phyloP scores from a whole-genome alignment of 2,113 vertebrate genomes.

The Oncorhynchus masou region DNA sequence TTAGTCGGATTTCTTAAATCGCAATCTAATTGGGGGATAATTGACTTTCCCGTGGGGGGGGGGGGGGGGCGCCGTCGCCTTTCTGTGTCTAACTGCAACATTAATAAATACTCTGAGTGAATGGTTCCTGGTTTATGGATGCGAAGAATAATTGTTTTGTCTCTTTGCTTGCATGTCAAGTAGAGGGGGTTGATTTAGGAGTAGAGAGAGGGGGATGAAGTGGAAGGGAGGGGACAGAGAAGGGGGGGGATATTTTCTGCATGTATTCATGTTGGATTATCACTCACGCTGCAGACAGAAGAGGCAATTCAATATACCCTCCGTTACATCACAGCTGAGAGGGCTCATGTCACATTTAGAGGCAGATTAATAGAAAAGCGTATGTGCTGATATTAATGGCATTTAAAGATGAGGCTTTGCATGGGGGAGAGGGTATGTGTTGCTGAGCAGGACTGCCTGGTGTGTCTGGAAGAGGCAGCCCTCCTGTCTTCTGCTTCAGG shows the following conservation, averaged over 20 bases:
- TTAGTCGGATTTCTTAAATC: constrained; percentile 66
- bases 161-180: constrained; percentile 29
- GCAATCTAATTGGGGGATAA: constrained; percentile 73
- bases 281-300: constrained; percentile 46
- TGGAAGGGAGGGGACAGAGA: background rate
- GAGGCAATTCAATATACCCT: constrained; percentile 21
- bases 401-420: background rate
- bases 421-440: background rate
- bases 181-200: constrained; percentile 30
- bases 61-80: constrained; percentile 4
- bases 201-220: constrained; percentile 24
- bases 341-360: constrained; percentile 43
- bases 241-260: constrained; percentile 8
- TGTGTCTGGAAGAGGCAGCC: background rate
- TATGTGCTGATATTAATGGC: constrained; percentile 35
- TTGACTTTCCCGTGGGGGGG: constrained; percentile 52
- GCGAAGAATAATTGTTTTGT: constrained; percentile 55
- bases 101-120: constrained; percentile 66
- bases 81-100: constrained; percentile 63
- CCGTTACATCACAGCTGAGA: constrained; percentile 2
- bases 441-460: background rate
- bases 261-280: constrained; percentile 43
- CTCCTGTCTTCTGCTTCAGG: no score
- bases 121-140: constrained; percentile 68
- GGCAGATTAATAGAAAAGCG: constrained; percentile 49